A percentile compares a stretch with the other conserved stretches of the same genome.
phyloP scores from a whole-genome alignment of 2,113 vertebrate genomes.

The Falco punctatus region DNA sequence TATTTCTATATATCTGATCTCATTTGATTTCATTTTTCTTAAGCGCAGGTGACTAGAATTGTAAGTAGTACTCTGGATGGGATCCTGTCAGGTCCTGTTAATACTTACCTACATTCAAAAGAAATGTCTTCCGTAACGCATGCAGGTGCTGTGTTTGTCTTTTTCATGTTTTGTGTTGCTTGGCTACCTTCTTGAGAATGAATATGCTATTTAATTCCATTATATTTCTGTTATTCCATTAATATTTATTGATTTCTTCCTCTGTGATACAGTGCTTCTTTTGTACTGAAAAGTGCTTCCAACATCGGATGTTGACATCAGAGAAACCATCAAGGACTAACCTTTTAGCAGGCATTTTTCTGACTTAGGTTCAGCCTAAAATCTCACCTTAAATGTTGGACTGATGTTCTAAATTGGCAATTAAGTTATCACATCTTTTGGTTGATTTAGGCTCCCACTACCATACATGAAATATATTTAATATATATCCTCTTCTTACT shows the following conservation, averaged over 20 bases:
- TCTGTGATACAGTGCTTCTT: background rate
- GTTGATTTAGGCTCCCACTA: background rate
- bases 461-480: background rate
- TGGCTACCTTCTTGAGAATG: background rate
- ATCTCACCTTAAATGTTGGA: background rate
- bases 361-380: background rate
- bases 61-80: background rate
- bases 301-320: background rate
- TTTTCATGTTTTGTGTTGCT: background rate
- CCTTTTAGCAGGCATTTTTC: background rate
- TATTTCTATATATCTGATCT: background rate
- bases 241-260: background rate
- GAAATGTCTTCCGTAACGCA: background rate
- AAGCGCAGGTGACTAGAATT: background rate
- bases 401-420: background rate
- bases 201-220: background rate
- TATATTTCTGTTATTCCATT: background rate
- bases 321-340: background rate
- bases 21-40: background rate
- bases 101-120: background rate
- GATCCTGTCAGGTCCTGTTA: background rate
- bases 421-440: background rate
- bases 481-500: background rate
- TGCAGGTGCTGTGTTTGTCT: background rate
- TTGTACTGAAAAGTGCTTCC: background rate